Conservation (phyloP, 1,140 invertebrate species). For the Penaeus japonicus region DNA sequence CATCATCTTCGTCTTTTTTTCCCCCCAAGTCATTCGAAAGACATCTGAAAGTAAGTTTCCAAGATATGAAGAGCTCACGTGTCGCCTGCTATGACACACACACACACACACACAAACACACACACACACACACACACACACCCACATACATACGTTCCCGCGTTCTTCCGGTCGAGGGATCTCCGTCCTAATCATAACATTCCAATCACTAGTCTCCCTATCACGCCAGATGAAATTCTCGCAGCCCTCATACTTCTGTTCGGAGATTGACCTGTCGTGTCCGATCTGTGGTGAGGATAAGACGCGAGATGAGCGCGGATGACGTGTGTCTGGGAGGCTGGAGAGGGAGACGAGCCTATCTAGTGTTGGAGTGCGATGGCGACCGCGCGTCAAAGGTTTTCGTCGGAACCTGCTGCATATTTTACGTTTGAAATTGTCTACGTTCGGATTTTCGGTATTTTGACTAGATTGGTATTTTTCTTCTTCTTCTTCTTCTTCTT, state of each 20-base stretch:
- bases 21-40: too few relatives aligned
- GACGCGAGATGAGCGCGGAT: conserved; percentile 17
- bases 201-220: conserved; percentile 27
- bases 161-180: conserved; percentile 1
- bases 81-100: too few relatives aligned
- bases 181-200: conserved; percentile 20
- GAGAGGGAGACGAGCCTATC: not conserved
- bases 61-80: too few relatives aligned
- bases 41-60: too few relatives aligned
- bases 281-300: conserved; percentile 28
- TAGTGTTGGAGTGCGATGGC: not conserved
- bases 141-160: not conserved
- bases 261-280: conserved; percentile 41
- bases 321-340: not conserved
- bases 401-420: too few relatives aligned
- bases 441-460: too few relatives aligned
- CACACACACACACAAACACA: not conserved
- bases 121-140: not conserved
- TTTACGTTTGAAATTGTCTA: too few relatives aligned
- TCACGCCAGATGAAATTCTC: conserved; percentile 18
- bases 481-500: too few relatives aligned
- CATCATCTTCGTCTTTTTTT: too few relatives aligned
- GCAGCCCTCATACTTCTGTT: conserved; percentile 22
- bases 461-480: too few relatives aligned
- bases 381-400: not conserved